A percentile compares a stretch with the other conserved stretches of the same genome.
phyloP scores from a whole-genome alignment of 2,113 vertebrate species.

The Tyto alba region DNA sequence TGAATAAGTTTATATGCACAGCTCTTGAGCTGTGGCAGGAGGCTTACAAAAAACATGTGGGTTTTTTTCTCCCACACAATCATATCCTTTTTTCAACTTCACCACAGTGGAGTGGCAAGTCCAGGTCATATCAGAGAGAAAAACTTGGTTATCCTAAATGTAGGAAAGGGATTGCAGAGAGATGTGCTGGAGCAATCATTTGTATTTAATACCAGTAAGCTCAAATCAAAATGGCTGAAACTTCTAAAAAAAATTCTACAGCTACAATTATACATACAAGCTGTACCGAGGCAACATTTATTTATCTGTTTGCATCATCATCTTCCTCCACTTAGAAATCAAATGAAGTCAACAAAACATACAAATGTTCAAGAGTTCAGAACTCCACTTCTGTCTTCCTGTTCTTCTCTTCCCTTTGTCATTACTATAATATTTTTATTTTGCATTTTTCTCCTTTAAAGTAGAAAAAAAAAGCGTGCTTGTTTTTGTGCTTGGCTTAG shows the following conservation, averaged over 20 bases:
- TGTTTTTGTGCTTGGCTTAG: too few relatives aligned
- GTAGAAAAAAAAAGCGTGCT: neutral
- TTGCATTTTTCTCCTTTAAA: neutral
- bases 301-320: neutral
- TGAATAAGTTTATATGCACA: neutral
- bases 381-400: neutral
- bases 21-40: neutral
- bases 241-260: neutral
- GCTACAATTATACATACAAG: neutral
- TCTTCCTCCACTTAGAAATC: neutral
- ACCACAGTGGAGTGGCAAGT: neutral
- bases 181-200: neutral
- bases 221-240: neutral
- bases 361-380: neutral
- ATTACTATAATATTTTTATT: neutral
- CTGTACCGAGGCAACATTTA: neutral
- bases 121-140: neutral
- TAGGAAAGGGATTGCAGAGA: neutral
- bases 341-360: neutral
- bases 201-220: neutral
- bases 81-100: neutral
- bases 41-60: neutral
- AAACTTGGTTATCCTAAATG: neutral
- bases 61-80: neutral
- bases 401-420: neutral